Percentiles rank a stretch among this genome's conserved stretches.
Conservation (phyloP, 2,113 vertebrate genomes). For the Motacilla tschutschensis region DNA sequence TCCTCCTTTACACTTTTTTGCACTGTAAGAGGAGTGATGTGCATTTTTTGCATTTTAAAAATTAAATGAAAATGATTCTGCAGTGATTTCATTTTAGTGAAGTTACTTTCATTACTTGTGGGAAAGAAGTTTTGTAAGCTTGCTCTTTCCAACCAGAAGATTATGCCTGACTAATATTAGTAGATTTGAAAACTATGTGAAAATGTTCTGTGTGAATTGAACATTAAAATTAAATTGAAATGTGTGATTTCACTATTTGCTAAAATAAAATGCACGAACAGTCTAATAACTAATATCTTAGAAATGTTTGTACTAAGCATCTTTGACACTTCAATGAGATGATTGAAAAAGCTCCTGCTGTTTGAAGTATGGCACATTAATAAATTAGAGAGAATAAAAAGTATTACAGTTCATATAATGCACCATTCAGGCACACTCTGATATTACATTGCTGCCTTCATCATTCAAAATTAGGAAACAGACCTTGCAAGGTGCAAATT, state of each 20-base stretch:
- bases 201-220: not conserved
- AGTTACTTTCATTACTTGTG: not conserved
- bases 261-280: constrained; percentile 9
- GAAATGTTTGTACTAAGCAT: constrained; percentile 1
- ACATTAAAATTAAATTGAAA: constrained; percentile 41
- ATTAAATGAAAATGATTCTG: not conserved
- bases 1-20: not conserved
- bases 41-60: not conserved
- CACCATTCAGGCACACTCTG: not conserved
- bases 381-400: not conserved
- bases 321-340: not conserved
- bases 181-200: not conserved
- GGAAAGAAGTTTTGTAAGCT: not conserved
- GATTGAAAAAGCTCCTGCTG: not conserved
- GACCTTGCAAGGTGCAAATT: not conserved
- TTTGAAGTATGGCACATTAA: not conserved
- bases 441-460: not conserved
- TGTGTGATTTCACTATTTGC: not conserved
- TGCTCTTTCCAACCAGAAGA: not conserved
- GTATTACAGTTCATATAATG: not conserved
- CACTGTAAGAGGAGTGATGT: not conserved
- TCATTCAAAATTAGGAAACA: not conserved
- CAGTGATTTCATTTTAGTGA: not conserved
- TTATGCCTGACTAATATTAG: not conserved
- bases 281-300: constrained; percentile 2